Evolutionary conservation across 92 coral and sea anemone genomes (phyloP).

Genomic region (Parazoanthus atlanticus): DNA sequence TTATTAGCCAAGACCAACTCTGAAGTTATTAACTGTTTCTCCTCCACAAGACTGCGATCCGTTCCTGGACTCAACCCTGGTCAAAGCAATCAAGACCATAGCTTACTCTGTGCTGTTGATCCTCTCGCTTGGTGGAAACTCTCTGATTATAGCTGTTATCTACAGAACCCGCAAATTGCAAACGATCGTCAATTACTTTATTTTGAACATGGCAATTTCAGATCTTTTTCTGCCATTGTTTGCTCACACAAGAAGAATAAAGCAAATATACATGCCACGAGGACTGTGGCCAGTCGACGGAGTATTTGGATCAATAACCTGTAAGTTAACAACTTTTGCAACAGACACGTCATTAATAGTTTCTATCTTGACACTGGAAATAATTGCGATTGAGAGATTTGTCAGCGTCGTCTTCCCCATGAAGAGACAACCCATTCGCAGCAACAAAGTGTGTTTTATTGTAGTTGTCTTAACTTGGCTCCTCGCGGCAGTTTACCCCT

Average conservation of each 20-base stretch:
- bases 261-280: background rate
- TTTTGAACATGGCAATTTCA: constrained; percentile 28
- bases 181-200: background rate
- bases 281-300: constrained; percentile 3
- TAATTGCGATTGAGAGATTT: constrained; percentile 22
- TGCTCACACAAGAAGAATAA: constrained; percentile 9
- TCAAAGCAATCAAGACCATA: background rate
- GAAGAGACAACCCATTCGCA: background rate
- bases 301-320: constrained; percentile 1
- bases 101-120: background rate
- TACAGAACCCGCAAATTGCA: constrained; percentile 11
- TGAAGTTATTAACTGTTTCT: no score
- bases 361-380: background rate
- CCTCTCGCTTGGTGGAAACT: constrained; percentile 10
- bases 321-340: background rate
- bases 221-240: constrained; percentile 19
- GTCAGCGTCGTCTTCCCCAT: background rate
- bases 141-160: constrained; percentile 13
- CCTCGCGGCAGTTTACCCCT: background rate
- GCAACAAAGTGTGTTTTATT: background rate
- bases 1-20: no score
- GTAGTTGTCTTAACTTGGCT: background rate
- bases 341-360: background rate
- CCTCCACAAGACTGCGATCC: constrained; percentile 2
- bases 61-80: constrained; percentile 3